Evolutionary conservation across 2,888 invertebrate genomes (phyloP).

Genomic region (Lochmaea capreae): DNA sequence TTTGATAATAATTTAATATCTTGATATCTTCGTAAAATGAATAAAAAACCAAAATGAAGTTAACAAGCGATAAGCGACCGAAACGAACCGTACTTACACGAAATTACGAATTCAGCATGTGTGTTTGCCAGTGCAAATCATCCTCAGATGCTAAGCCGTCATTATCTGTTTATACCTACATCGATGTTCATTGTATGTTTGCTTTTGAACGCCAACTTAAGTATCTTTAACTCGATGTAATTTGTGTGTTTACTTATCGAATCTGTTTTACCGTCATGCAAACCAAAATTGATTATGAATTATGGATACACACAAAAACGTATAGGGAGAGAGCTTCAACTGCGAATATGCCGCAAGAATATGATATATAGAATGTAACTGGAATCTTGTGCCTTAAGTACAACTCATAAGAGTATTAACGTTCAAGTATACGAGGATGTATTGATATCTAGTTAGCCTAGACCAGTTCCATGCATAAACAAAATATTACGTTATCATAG

Average conservation of each 20-base stretch:
- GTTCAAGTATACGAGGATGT: too few relatives aligned
- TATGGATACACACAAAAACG: conserved; percentile 31
- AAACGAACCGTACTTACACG: conserved; percentile 13
- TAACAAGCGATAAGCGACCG: conserved; percentile 46
- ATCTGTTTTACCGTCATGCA: conserved; percentile 47
- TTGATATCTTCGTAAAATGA: too few relatives aligned
- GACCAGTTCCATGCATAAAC: too few relatives aligned
- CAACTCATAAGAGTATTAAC: neutral
- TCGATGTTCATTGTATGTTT: conserved; percentile 51
- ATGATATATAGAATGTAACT: neutral
- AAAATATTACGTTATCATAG: too few relatives aligned
- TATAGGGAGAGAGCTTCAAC: conserved; percentile 2
- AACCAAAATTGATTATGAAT: conserved; percentile 50
- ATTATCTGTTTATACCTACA: conserved; percentile 57
- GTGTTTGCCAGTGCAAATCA: conserved; percentile 58
- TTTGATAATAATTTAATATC: too few relatives aligned
- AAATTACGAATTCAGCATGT: conserved; percentile 57
- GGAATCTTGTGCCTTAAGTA: neutral
- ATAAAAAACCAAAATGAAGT: conserved; percentile 2
- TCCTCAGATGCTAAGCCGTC: conserved; percentile 52
- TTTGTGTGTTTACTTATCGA: conserved; percentile 52
- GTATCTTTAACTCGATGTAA: conserved; percentile 51
- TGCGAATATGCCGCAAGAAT: neutral
- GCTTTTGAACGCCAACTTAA: conserved; percentile 50
- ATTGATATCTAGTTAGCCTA: too few relatives aligned